A percentile compares a stretch with the other conserved stretches of the same genome.
Evolutionary conservation across 2,113 vertebrate species (phyloP).

Genomic region (Pandion haliaetus): DNA sequence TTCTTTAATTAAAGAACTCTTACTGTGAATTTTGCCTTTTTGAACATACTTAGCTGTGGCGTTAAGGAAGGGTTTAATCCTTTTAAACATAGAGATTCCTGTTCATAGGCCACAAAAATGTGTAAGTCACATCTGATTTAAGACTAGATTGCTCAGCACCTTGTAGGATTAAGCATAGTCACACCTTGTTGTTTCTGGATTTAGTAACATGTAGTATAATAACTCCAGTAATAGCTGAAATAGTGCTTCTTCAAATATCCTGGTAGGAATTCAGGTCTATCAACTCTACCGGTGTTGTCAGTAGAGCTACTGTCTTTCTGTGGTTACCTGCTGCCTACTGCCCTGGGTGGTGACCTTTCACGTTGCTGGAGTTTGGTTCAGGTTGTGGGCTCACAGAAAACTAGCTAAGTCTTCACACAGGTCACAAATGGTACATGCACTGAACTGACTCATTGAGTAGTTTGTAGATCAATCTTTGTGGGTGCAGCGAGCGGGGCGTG

Average conservation of each 20-base stretch:
- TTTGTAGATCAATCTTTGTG: background rate
- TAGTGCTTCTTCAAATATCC: background rate
- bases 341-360: background rate
- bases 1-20: background rate
- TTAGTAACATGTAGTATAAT: rapidly evolving
- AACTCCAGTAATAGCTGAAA: background rate
- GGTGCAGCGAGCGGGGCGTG: background rate
- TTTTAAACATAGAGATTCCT: background rate
- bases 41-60: background rate
- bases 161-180: background rate
- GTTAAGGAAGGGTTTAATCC: background rate
- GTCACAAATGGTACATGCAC: background rate
- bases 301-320: background rate
- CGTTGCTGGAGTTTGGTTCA: background rate
- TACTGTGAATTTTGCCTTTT: background rate
- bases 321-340: background rate
- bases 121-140: background rate
- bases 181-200: background rate
- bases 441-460: background rate
- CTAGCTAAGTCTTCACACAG: background rate
- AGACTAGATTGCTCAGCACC: background rate
- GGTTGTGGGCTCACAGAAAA: background rate
- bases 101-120: background rate
- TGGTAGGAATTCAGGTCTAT: background rate
- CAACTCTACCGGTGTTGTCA: background rate